phyloP scores from a whole-genome alignment of 2,888 invertebrate genomes.

The Acanthacorydalis orientalis region DNA sequence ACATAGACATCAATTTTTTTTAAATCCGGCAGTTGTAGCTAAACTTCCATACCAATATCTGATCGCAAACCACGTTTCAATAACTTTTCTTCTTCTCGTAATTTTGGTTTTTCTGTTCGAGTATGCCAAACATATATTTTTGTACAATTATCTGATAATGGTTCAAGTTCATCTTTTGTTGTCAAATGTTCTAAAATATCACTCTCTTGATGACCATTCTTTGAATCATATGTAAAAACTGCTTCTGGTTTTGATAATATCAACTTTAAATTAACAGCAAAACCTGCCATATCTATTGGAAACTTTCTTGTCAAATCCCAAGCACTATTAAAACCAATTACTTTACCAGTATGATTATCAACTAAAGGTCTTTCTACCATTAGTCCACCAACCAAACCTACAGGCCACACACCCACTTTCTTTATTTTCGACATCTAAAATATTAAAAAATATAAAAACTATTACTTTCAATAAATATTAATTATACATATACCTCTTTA shows the following conservation, averaged over 20 bases:
- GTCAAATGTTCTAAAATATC: conserved; percentile 63
- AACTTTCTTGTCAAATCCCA: conserved; percentile 87
- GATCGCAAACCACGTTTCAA: conserved; percentile 33
- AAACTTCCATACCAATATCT: conserved; percentile 41
- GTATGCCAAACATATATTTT: conserved; percentile 99
- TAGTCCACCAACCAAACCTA: conserved; percentile 89
- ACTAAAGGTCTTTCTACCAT: conserved; percentile 82
- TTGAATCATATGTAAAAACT: conserved; percentile 66
- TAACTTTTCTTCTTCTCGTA: conserved; percentile 47
- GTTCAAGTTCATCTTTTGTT: conserved; percentile 64
- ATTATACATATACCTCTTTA: conserved; percentile 46
- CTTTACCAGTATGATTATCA: conserved; percentile 37
- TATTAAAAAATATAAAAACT: neutral
- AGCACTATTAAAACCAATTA: conserved; percentile 49
- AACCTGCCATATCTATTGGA: conserved; percentile 97
- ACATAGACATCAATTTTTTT: no score
- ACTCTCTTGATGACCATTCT: conserved; percentile 79
- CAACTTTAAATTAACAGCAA: conserved; percentile 67
- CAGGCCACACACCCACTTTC: conserved; percentile 85
- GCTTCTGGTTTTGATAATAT: conserved; percentile 56
- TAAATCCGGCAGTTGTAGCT: conserved; percentile 9
- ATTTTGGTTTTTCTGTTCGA: conserved; percentile 73
- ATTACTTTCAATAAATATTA: neutral
- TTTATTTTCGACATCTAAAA: conserved; percentile 64
- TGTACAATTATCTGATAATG: conserved; percentile 76